phyloP scores from a whole-genome alignment of 2,113 vertebrate species.

The Seriola dumerili region DNA sequence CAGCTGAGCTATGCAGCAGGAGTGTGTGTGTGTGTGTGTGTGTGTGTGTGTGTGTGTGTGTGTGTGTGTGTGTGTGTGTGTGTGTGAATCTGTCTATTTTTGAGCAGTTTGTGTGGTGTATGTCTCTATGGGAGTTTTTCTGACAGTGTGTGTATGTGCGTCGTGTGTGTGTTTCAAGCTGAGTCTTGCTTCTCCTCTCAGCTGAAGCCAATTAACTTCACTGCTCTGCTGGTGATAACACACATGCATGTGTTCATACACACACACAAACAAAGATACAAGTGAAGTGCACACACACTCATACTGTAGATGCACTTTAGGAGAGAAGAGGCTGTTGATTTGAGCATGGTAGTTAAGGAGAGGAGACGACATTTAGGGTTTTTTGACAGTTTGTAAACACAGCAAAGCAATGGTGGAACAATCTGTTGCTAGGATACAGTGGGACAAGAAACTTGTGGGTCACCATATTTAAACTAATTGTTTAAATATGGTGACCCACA shows the following conservation, averaged over 20 bases:
- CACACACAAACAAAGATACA: constrained; percentile 10
- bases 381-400: constrained; percentile 17
- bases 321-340: constrained; percentile 36
- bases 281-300: neutral
- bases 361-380: constrained; percentile 40
- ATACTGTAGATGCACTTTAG: constrained; percentile 26
- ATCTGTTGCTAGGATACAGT: constrained; percentile 57
- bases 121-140: constrained; percentile 53
- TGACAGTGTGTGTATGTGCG: constrained; percentile 47
- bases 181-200: constrained; percentile 75
- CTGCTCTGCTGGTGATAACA: constrained; percentile 63
- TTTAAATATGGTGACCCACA: too few relatives aligned
- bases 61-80: constrained; percentile 46
- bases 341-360: constrained; percentile 40
- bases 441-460: neutral
- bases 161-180: constrained; percentile 55
- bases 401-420: constrained; percentile 34
- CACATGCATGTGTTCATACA: constrained; percentile 16
- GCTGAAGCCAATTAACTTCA: constrained; percentile 82
- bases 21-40: constrained; percentile 7
- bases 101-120: constrained; percentile 39
- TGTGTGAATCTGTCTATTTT: constrained; percentile 29
- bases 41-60: constrained; percentile 31
- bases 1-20: constrained; percentile 53
- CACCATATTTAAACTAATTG: constrained; percentile 30